Conservation (phyloP, 2,797 vertebrate species). For the Coranthus polyacanthus region DNA sequence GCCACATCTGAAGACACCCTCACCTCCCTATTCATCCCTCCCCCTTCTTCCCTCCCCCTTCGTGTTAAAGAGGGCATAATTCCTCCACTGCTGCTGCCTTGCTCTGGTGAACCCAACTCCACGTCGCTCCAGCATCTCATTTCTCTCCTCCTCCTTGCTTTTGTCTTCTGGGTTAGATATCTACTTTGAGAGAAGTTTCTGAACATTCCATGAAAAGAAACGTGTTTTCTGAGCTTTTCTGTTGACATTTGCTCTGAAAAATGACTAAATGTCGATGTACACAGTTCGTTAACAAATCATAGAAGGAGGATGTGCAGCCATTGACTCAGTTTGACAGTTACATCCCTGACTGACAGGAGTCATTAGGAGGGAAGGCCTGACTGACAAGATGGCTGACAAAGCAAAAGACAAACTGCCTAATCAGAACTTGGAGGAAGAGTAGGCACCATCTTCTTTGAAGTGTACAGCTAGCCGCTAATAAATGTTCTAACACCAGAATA, state of each 20-base stretch:
- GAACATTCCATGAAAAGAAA: conserved; percentile 1
- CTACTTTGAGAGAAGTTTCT: conserved; percentile 1
- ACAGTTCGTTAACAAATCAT: conserved; percentile 70
- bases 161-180: neutral
- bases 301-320: conserved; percentile 50
- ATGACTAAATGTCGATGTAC: conserved; percentile 56
- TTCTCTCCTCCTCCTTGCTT: conserved; percentile 11
- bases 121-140: conserved; percentile 28
- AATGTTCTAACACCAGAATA: conserved; percentile 55
- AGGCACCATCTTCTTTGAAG: conserved; percentile 53
- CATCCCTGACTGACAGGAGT: conserved; percentile 79
- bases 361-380: conserved; percentile 73
- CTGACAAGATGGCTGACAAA: conserved; percentile 82
- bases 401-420: conserved; percentile 69
- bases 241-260: conserved; percentile 43
- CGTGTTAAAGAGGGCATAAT: conserved; percentile 53
- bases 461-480: conserved; percentile 37
- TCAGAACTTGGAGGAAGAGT: conserved; percentile 60
- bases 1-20: conserved; percentile 77
- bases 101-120: conserved; percentile 63
- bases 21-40: conserved; percentile 45
- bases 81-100: conserved; percentile 35
- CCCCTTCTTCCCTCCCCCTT: conserved; percentile 23
- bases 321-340: conserved; percentile 75
- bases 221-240: conserved; percentile 5